Evolutionary conservation across 1,140 invertebrate species (phyloP).

Genomic region (Lordiphosa stackelbergi): DNA sequence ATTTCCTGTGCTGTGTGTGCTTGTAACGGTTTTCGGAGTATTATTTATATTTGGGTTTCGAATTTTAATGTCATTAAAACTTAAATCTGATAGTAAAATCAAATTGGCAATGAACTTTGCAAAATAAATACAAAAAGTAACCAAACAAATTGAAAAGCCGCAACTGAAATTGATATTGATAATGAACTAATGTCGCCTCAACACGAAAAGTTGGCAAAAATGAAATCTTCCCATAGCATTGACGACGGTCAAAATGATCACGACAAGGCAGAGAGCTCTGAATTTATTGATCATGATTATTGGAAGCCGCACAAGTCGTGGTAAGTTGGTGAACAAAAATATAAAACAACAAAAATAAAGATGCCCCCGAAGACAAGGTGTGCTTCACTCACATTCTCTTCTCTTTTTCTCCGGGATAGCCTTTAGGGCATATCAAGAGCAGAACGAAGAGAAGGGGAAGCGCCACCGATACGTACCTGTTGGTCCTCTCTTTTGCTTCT

Average conservation of each 20-base stretch:
- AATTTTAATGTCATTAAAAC: slow-evolving; percentile 40
- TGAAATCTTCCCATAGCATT: slow-evolving; percentile 61
- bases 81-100: slow-evolving; percentile 52
- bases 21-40: slow-evolving; percentile 33
- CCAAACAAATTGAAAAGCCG: slow-evolving; percentile 46
- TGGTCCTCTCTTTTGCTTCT: slow-evolving; percentile 1
- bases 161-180: slow-evolving; percentile 28
- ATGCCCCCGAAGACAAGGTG: slow-evolving; percentile 33
- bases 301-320: slow-evolving; percentile 65
- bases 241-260: slow-evolving; percentile 59
- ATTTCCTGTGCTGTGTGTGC: slow-evolving; percentile 40
- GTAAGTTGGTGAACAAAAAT: slow-evolving; percentile 3
- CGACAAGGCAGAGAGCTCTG: slow-evolving; percentile 33
- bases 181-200: slow-evolving; percentile 54
- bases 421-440: background rate
- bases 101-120: slow-evolving; percentile 46
- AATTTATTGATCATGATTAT: slow-evolving; percentile 73
- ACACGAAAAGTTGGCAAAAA: slow-evolving; percentile 43
- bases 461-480: slow-evolving; percentile 29
- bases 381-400: background rate
- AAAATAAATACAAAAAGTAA: slow-evolving; percentile 4
- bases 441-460: slow-evolving; percentile 2
- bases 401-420: background rate
- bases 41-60: slow-evolving; percentile 10
- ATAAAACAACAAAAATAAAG: slow-evolving; percentile 27